Base-by-base conservation (phyloP, 2,888 invertebrate species). In the Listrodromus nycthemerus region DNA sequence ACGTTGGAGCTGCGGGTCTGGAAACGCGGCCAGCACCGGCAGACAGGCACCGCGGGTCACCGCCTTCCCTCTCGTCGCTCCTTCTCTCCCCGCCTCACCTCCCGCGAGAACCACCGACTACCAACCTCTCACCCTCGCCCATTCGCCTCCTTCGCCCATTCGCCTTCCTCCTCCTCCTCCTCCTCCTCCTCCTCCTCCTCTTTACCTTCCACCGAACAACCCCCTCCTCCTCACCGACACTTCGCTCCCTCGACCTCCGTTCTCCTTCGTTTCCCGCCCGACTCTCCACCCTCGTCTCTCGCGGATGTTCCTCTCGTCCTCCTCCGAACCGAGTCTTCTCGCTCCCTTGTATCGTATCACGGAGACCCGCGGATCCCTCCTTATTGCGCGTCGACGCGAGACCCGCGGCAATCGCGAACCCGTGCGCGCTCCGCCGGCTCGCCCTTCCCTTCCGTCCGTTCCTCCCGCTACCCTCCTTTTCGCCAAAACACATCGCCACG, bases 21-120 rank as follows among this genome's bases (percentile, higher is more conserved):
- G 89, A 92, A 92, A 92, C 91, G 92, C 92, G 92, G 92, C 91
- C 91, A 85, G 83, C 76, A 67, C 76, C 85, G 81, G 85, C 87
- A 92, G 91, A 92, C 92, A 91, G 92, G 92, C 92, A 92, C 91
- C 92, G 92, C 92, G 91, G 92, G 92, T 92, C 92, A 92, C 92
- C 91, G 91, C 90, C 90, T 91, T 90, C 88, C 89, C 88, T 89
- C 89, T 86, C 87, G 85, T 82, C 76, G 58, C 73, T 71, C 79
- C 79, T 66, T 80, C 61, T 45, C 50, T 45, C 69, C 55, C 69
- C 50, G 55, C 63, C 80, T 19, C 67, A 78, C 76, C 24, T 75
- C 69, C 81, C 58, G 33, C 66, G 66, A 71, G 50, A n/a, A n/a
- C 73, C 78, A 79, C 83, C 83, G 66, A 83, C 83, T 73, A 75